Conservation (phyloP, 1,140 invertebrate species). For the Yoshiicerus persimilis region DNA sequence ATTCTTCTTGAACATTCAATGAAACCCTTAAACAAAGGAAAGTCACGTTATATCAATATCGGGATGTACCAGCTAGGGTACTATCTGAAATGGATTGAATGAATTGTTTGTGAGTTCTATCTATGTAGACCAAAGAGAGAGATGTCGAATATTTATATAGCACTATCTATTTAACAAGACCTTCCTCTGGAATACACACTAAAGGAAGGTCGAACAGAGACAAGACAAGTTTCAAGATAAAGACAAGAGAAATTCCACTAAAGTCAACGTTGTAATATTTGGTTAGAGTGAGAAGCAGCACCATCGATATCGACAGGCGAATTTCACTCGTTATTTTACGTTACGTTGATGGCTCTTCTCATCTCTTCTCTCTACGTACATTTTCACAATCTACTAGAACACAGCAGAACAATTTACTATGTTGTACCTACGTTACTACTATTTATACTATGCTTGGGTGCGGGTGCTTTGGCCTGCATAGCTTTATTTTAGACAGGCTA, state of each 20-base stretch:
- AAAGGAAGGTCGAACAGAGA: background rate
- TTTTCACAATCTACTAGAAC: background rate
- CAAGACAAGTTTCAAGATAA: conserved; percentile 20
- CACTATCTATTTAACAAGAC: background rate
- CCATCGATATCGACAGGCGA: background rate
- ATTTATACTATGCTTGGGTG: background rate
- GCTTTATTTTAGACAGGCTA: background rate
- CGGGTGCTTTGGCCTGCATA: background rate
- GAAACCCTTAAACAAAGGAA: background rate
- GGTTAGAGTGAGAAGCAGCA: background rate
- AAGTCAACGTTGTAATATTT: conserved; percentile 2
- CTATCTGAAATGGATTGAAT: background rate
- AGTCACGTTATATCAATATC: background rate
- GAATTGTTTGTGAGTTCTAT: background rate
- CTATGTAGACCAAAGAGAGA: background rate
- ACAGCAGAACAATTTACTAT: background rate
- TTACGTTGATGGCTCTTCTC: background rate
- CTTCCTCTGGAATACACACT: background rate
- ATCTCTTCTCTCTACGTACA: background rate
- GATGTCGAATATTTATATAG: background rate
- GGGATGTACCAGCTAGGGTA: too few relatives aligned
- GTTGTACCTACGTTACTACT: background rate
- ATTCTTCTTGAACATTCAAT: background rate
- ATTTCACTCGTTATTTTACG: background rate
- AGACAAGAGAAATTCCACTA: background rate